Percentiles rank a stretch among this genome's conserved stretches.
phyloP scores from a whole-genome alignment of 92 coral and sea anemone genomes.

The Chrysogorgia sp. region DNA sequence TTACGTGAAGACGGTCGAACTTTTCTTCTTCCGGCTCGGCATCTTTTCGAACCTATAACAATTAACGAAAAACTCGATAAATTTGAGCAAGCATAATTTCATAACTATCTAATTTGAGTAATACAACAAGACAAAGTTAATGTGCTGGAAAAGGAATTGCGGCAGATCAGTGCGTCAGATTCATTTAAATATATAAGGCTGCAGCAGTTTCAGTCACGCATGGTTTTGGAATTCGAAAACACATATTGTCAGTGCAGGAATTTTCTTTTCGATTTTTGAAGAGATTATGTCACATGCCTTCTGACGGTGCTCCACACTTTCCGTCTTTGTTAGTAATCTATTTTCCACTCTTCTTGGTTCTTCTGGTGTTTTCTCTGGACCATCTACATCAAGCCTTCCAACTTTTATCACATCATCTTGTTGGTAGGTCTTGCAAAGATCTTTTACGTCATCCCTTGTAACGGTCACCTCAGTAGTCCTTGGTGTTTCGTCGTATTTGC shows the following conservation, averaged over 20 bases:
- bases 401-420: constrained; percentile 15
- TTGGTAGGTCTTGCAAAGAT: too few species aligned
- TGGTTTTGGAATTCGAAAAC: too few species aligned
- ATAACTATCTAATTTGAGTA: not conserved
- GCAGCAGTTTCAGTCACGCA: too few species aligned
- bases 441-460: too few species aligned
- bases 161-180: too few species aligned
- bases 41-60: not conserved
- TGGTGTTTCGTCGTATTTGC: not conserved
- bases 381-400: not conserved
- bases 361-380: not conserved
- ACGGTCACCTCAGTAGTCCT: not conserved
- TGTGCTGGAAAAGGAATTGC: not conserved
- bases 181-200: too few species aligned
- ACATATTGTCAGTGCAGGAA: too few species aligned
- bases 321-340: not conserved
- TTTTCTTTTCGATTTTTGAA: not conserved
- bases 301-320: not conserved
- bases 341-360: not conserved
- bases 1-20: constrained; percentile 14
- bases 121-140: not conserved
- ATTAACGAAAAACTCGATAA: not conserved
- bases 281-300: not conserved
- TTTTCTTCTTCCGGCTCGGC: not conserved
- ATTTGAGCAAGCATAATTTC: not conserved